phyloP scores from a whole-genome alignment of 64 coral and sea anemone genomes.

The Stylophora pistillata region DNA sequence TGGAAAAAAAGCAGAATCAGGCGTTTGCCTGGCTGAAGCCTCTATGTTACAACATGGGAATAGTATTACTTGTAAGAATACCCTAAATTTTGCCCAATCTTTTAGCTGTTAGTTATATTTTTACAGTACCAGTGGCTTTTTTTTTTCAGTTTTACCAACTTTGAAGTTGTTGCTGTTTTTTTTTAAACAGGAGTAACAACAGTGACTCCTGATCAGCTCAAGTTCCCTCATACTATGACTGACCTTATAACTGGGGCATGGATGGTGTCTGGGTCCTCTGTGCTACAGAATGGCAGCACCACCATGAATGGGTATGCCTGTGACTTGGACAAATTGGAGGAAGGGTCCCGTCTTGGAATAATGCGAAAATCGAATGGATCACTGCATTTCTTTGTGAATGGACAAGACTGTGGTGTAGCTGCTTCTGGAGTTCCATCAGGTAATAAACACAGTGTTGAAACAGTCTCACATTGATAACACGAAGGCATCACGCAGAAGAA shows the following conservation, averaged over 20 bases:
- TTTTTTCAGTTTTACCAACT: not conserved
- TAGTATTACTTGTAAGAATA: too few relatives aligned
- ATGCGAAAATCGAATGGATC: slow-evolving; percentile 88
- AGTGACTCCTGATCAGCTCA: slow-evolving; percentile 66
- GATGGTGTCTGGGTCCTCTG: slow-evolving; percentile 88
- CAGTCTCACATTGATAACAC: too few relatives aligned
- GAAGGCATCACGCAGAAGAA: too few relatives aligned
- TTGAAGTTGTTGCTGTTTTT: not conserved
- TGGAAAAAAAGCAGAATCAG: too few relatives aligned
- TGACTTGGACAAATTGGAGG: slow-evolving; percentile 82
- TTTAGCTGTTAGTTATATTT: too few relatives aligned
- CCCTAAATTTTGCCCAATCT: too few relatives aligned
- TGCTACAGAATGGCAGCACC: slow-evolving; percentile 93
- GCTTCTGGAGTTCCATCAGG: slow-evolving; percentile 78
- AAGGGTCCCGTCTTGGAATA: slow-evolving; percentile 72
- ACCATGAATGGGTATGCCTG: slow-evolving; percentile 85
- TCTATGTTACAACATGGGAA: too few relatives aligned
- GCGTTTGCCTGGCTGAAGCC: too few relatives aligned
- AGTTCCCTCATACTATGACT: slow-evolving; percentile 88
- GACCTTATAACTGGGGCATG: slow-evolving; percentile 80
- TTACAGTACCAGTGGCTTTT: too few relatives aligned
- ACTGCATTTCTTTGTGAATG: slow-evolving; percentile 87
- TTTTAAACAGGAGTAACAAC: slow-evolving; percentile 57
- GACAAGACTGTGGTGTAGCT: slow-evolving; percentile 77
- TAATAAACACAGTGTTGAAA: not conserved